These are phyloP conservation scores for Ochropleura plecta DNA, from an alignment of 2,888 invertebrate species.

Conservation along the genomic window DNA sequence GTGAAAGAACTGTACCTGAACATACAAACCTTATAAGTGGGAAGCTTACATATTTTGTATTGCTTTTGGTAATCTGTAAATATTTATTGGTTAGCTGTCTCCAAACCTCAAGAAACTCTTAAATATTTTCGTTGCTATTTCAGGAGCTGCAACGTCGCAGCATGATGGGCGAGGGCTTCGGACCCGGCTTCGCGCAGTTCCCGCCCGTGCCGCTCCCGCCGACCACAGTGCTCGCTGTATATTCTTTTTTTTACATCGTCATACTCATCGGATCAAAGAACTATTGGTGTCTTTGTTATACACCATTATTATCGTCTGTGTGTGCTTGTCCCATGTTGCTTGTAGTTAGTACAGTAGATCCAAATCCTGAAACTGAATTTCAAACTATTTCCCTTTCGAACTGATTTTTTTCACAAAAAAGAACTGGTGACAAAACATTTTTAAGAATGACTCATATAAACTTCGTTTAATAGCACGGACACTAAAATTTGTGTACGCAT, in stretches of 20 bases:
- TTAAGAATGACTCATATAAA: too few relatives aligned
- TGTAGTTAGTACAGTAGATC: background rate
- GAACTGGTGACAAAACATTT: too few relatives aligned
- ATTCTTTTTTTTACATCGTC: slow-evolving; percentile 2
- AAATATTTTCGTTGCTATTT: background rate
- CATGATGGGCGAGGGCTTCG: slow-evolving; percentile 80
- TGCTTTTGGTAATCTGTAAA: background rate
- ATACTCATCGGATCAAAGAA: background rate
- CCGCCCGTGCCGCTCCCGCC: slow-evolving; percentile 72
- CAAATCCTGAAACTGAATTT: too few relatives aligned
- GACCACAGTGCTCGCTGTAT: slow-evolving; percentile 74
- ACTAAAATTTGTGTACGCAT: too few relatives aligned
- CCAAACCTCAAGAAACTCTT: background rate
- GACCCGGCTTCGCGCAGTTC: slow-evolving; percentile 66
- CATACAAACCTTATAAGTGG: background rate
- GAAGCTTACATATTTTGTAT: background rate
- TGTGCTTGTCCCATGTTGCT: background rate
- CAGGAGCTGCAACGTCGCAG: slow-evolving; percentile 88
- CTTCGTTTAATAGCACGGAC: too few relatives aligned
- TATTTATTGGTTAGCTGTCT: background rate
- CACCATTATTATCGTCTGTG: background rate
- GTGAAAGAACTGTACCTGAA: background rate
- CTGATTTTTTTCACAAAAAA: too few relatives aligned
- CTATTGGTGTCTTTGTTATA: background rate
- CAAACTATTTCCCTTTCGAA: too few relatives aligned